Percentiles rank a stretch among this genome's conserved stretches.
These are phyloP conservation scores for Propsilocerus akamusi DNA, from an alignment of 1,140 invertebrate species.

Conservation along the genomic window DNA sequence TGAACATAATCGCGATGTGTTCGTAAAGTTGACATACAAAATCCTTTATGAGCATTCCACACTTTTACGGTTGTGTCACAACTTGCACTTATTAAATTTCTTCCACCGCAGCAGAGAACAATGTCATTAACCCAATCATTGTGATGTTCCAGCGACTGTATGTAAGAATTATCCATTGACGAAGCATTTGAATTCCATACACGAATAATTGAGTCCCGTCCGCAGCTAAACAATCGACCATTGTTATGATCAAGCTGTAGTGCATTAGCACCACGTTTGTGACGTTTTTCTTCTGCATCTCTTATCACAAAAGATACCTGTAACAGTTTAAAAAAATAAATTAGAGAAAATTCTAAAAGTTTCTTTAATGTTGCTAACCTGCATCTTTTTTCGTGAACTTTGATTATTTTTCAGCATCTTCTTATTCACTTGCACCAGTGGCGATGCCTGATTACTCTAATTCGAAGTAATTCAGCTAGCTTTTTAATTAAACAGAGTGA, in stretches of 20 bases:
- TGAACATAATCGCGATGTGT: conserved; percentile 99
- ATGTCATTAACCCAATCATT: conserved; percentile 99
- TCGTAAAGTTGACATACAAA: conserved; percentile 91
- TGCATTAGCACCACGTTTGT: conserved; percentile 91
- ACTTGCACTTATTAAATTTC: conserved; percentile 95
- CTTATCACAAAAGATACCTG: conserved; percentile 96
- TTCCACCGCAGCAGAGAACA: conserved; percentile 88
- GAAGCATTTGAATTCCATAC: conserved; percentile 73
- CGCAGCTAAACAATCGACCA: conserved; percentile 84
- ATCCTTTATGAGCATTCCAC: conserved; percentile 99
- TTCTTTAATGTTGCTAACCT: conserved; percentile 25
- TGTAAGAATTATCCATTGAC: conserved; percentile 40
- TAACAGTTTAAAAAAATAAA: conserved; percentile 12
- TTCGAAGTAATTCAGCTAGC: too few relatives aligned
- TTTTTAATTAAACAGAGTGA: too few relatives aligned
- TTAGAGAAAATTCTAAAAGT: conserved; percentile 1
- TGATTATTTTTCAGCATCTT: conserved; percentile 27
- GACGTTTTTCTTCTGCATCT: conserved; percentile 83
- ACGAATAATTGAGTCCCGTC: conserved; percentile 90
- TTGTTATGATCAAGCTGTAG: conserved; percentile 80
- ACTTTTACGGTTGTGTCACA: conserved; percentile 99
- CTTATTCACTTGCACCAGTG: too few relatives aligned
- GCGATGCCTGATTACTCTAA: too few relatives aligned
- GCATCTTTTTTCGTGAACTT: conserved; percentile 42
- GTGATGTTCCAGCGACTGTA: conserved; percentile 94